Evolutionary conservation across 1,140 invertebrate genomes (phyloP).

Genomic region (Anagrus nilaparvatae): DNA sequence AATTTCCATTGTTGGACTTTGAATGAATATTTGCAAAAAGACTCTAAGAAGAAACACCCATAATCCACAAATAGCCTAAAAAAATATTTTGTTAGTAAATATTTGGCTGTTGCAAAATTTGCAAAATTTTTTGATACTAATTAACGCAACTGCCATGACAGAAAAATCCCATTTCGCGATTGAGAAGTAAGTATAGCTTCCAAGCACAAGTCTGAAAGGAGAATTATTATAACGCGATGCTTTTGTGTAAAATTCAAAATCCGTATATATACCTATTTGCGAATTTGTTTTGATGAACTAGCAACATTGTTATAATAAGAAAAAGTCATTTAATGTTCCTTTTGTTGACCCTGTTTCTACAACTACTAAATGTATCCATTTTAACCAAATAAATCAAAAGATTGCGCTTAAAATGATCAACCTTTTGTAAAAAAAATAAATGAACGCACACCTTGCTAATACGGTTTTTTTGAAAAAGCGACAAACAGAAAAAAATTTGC

Average conservation of each 20-base stretch:
- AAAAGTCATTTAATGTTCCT: constrained; percentile 54
- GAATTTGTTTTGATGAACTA: constrained; percentile 51
- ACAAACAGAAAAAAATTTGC: too few relatives aligned
- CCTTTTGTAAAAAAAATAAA: too few relatives aligned
- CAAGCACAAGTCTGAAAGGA: constrained; percentile 51
- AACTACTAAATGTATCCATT: too few relatives aligned
- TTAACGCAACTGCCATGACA: constrained; percentile 61
- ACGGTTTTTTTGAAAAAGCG: too few relatives aligned
- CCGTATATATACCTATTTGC: constrained; percentile 41
- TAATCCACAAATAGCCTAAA: constrained; percentile 59
- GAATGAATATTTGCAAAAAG: constrained; percentile 63
- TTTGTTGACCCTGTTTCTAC: too few relatives aligned
- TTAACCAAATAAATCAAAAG: too few relatives aligned
- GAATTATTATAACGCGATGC: background rate
- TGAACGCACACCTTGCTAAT: too few relatives aligned
- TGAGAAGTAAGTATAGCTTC: constrained; percentile 80
- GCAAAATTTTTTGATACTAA: constrained; percentile 23
- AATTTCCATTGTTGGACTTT: constrained; percentile 55
- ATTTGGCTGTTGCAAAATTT: constrained; percentile 3
- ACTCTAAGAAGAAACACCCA: constrained; percentile 61
- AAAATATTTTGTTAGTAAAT: constrained; percentile 16
- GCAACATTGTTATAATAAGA: constrained; percentile 58
- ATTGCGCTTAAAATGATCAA: too few relatives aligned
- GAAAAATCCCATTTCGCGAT: constrained; percentile 74
- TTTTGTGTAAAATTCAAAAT: background rate